Base-by-base conservation (phyloP, 2,797 vertebrate species). In the Hydrolagus colliei region DNA sequence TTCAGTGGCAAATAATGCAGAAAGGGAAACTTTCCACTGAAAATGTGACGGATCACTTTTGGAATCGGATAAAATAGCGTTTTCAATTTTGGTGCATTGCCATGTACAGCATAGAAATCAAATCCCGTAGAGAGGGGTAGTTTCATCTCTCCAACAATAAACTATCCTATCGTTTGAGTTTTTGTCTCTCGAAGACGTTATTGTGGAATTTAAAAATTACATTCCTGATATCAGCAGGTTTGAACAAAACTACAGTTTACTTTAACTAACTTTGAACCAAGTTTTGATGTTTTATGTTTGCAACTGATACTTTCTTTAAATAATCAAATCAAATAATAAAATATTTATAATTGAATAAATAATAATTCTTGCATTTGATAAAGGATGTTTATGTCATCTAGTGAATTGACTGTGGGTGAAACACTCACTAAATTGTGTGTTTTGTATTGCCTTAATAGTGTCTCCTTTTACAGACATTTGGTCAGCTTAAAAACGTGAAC, bases 201-300 rank as follows among this genome's bases (percentile, higher is more conserved):
- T n/a, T 84, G 68, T 67, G 20, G 35, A 68, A 84, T 84, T 52
- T 52, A 5, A 9, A 52, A 52, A 12, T n/a, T 10, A 67, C 13
- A 41, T 68, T 82, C 63, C 27, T 82, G n/a, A 9, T 41, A 68
- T 82, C 32, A 68, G n/a, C 75, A 61, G n/a, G 62, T 6, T 82
- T 32, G 22, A 82, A 14, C 27, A 82, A 82, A 67, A 68, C 63
- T 12, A 61, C 32, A 61, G 74, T 20, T 76, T 59, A 41, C 20
- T 9, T 82, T n/a, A n/a, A n/a, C n/a, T 82, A 71, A 80, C 67
- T 84, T 71, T 84, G 65, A 32, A 67, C 35, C 65, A 27, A 41
- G 13, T 52, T 11, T 41, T 67, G n/a, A 14, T 71, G 68, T 35
- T 65, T 79, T 14, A 27, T 62, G 77, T 67, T 71, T 84, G 16